Base-by-base conservation (phyloP, 2,797 vertebrate genomes). In the Megaceryle alcyon region DNA sequence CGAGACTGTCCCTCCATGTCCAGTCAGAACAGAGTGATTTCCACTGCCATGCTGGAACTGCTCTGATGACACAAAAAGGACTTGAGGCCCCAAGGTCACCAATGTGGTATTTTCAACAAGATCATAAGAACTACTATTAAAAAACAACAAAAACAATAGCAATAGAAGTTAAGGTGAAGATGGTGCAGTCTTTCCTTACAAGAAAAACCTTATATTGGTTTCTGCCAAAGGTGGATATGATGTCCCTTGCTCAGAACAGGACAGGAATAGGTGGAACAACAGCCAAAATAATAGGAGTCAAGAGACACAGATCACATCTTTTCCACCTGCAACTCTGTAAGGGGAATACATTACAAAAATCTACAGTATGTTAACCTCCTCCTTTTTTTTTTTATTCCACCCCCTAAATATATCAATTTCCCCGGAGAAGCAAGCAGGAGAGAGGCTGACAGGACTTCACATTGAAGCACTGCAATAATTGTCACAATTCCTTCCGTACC, bases 401-500 rank as follows among this genome's bases (percentile, higher is more conserved):
- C 61, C 85, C n/a, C 2, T 2, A 31, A 39, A 95, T 90, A 90
- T 83, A 95, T 95, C 61, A 23, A 8, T 90, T 97, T 96, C 82
- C 89, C 85, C 43, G 14, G 66, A 94, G 80, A 76, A 86, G 72
- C 59, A 78, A 86, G 75, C 65, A 91, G 92, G 90, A 82, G 70
- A 85, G 75, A 82, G 49, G 75, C 73, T 94, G 61, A 79, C 61
- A 93, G 59, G 72, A 71, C 94, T 94, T 94, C 90, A 95, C 85
- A 90, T 4, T 79, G 69, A 96, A 92, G 80, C 89, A 54, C 86
- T 82, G 84, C 90, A 93, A 23, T 63, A 77, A 86, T 46, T 70
- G 70, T 82, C 95, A 95, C 77, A 81, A 31, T 19, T 82, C 68
- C 44, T 77, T 66, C 26, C 43, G 51, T 33, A 66, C 79, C 72